phyloP scores from a whole-genome alignment of 2,797 vertebrate genomes.

The Lacerta agilis region DNA sequence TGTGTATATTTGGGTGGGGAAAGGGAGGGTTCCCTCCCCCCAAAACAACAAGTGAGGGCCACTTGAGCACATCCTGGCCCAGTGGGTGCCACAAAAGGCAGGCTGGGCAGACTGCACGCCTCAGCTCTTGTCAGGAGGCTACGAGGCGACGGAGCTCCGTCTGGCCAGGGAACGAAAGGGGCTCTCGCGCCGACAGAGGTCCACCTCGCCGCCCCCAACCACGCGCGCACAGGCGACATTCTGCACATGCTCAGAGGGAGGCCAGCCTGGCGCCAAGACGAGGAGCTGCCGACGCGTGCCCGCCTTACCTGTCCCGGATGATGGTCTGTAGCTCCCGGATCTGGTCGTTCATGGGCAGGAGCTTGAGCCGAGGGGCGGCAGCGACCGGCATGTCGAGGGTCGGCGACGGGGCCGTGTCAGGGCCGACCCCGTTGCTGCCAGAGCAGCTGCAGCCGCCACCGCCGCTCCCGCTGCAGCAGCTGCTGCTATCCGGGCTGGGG shows the following conservation, averaged over 20 bases:
- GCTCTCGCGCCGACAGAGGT: too few species aligned
- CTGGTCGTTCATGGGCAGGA: conserved; percentile 92
- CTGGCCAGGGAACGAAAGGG: background rate
- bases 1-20: too few species aligned
- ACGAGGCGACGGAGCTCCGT: background rate
- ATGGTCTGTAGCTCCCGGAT: conserved; percentile 94
- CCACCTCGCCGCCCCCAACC: background rate
- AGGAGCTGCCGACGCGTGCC: background rate
- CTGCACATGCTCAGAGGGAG: background rate
- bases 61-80: too few species aligned
- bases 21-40: too few species aligned
- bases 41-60: too few species aligned
- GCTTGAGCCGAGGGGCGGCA: conserved; percentile 84
- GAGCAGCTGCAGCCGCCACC: conserved; percentile 71
- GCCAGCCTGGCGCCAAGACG: background rate
- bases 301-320: conserved; percentile 92
- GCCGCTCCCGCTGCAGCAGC: background rate
- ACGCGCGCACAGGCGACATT: background rate
- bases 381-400: background rate
- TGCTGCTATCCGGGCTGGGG: conserved; percentile 32
- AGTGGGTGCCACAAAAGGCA: too few species aligned
- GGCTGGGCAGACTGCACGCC: background rate
- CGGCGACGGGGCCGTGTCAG: background rate
- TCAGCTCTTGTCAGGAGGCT: background rate
- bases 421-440: conserved; percentile 42